Percentiles rank a stretch among this genome's conserved stretches.
phyloP scores from a whole-genome alignment of 2,888 invertebrate species.

The Teleogryllus oceanicus region DNA sequence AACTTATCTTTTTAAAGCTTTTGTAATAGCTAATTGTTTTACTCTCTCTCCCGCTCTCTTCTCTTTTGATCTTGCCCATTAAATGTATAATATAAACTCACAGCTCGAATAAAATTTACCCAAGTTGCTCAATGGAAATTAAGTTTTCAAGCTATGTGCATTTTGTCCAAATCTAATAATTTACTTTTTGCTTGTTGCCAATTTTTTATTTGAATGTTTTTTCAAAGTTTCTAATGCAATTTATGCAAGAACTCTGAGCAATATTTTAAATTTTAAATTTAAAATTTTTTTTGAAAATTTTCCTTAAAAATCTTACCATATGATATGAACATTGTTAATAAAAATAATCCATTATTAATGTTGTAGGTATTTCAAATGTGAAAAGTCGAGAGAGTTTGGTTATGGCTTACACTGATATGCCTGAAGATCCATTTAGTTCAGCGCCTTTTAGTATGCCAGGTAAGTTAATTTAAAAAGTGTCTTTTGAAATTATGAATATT shows the following conservation, averaged over 20 bases:
- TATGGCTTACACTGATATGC: slow-evolving; percentile 57
- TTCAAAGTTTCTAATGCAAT: too few species aligned
- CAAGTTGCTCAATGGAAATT: too few species aligned
- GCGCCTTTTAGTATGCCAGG: slow-evolving; percentile 76
- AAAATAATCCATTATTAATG: slow-evolving; percentile 28
- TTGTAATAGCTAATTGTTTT: too few species aligned
- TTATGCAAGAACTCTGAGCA: not conserved
- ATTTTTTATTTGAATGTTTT: too few species aligned
- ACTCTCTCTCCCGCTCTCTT: too few species aligned
- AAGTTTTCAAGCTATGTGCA: too few species aligned
- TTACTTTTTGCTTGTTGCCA: too few species aligned
- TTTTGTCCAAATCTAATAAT: too few species aligned
- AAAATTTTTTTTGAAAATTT: not conserved
- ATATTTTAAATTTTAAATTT: not conserved
- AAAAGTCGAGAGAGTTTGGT: slow-evolving; percentile 67
- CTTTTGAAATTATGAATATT: not conserved
- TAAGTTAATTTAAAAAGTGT: slow-evolving; percentile 44
- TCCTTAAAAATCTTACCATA: slow-evolving; percentile 4
- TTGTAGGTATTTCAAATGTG: slow-evolving; percentile 61
- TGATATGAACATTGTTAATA: not conserved
- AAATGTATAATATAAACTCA: too few species aligned
- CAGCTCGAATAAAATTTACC: too few species aligned
- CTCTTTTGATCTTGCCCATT: too few species aligned
- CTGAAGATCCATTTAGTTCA: slow-evolving; percentile 73
- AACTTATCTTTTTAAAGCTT: too few species aligned